phyloP scores from a whole-genome alignment of 2,113 vertebrate species.

The Mirounga angustirostris region DNA sequence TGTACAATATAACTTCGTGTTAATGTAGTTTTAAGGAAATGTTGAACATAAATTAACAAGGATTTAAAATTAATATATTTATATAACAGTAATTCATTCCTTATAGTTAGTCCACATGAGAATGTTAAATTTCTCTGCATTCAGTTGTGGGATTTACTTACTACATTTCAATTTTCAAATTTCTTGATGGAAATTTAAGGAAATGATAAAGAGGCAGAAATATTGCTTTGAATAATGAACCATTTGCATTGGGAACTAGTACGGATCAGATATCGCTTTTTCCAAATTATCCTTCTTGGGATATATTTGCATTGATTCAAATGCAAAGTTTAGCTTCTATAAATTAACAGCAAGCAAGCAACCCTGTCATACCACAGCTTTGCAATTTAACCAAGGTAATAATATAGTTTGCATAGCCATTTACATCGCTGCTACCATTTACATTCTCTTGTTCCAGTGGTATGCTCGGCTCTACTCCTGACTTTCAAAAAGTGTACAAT shows the following conservation, averaged over 20 bases:
- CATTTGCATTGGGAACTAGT: conserved; percentile 70
- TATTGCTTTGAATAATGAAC: conserved; percentile 73
- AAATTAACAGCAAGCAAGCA: conserved; percentile 74
- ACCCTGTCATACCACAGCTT: conserved; percentile 70
- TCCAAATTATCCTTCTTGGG: conserved; percentile 48
- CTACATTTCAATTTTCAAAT: conserved; percentile 61
- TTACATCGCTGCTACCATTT: conserved; percentile 53
- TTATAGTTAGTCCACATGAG: conserved; percentile 37
- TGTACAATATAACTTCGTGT: conserved; percentile 14
- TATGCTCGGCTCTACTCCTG: conserved; percentile 65
- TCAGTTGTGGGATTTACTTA: conserved; percentile 72
- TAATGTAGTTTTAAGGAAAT: neutral
- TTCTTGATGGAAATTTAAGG: conserved; percentile 57
- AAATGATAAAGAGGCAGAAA: conserved; percentile 60
- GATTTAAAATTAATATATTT: conserved; percentile 80
- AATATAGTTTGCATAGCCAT: conserved; percentile 72
- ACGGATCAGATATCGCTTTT: neutral
- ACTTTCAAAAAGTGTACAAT: conserved; percentile 79
- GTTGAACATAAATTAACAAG: conserved; percentile 51
- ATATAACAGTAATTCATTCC: conserved; percentile 51
- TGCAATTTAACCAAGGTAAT: conserved; percentile 77
- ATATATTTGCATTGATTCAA: conserved; percentile 76
- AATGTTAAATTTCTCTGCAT: conserved; percentile 66
- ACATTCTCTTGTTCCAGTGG: conserved; percentile 56
- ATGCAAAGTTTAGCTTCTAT: conserved; percentile 80